phyloP scores from a whole-genome alignment of 2,888 invertebrate species.

The Congeria kusceri region DNA sequence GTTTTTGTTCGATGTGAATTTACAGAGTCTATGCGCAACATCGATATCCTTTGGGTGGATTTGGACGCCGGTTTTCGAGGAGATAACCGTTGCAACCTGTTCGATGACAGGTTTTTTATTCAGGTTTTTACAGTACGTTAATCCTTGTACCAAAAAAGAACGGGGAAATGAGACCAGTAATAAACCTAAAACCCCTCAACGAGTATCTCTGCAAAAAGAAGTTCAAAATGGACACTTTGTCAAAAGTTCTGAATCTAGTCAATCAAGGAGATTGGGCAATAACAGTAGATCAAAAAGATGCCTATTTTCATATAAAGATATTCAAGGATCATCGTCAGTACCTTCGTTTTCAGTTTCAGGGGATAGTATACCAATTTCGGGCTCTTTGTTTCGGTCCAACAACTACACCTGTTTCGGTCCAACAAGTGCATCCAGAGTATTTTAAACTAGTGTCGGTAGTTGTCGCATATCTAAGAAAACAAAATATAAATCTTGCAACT shows the following conservation, averaged over 20 bases:
- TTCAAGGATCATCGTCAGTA: conserved; percentile 38
- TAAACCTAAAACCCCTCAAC: conserved; percentile 49
- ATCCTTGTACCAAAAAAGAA: conserved; percentile 40
- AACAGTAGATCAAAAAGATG: conserved; percentile 40
- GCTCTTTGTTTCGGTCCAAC: conserved; percentile 49
- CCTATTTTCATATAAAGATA: conserved; percentile 36
- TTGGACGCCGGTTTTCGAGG: too few relatives aligned
- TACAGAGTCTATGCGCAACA: too few relatives aligned
- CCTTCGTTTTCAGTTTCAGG: conserved; percentile 46
- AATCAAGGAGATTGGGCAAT: conserved; percentile 49
- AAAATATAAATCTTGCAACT: conserved; percentile 42
- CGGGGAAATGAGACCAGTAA: conserved; percentile 37
- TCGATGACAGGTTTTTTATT: conserved; percentile 9
- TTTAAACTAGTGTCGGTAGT: conserved; percentile 50
- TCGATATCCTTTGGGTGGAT: too few relatives aligned
- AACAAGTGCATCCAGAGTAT: conserved; percentile 50
- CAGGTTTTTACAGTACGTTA: conserved; percentile 25
- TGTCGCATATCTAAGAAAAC: conserved; percentile 41
- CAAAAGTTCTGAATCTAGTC: conserved; percentile 50
- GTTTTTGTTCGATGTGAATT: too few relatives aligned
- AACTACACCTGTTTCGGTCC: conserved; percentile 49
- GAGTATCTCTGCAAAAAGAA: conserved; percentile 37
- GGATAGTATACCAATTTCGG: conserved; percentile 38
- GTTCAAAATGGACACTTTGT: conserved; percentile 54
- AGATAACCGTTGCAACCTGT: too few relatives aligned